Evolutionary conservation across 1,140 invertebrate genomes (phyloP), one percentile per base, ranked within the genome.

Genomic region (Brachionus calyciflorus): DNA sequence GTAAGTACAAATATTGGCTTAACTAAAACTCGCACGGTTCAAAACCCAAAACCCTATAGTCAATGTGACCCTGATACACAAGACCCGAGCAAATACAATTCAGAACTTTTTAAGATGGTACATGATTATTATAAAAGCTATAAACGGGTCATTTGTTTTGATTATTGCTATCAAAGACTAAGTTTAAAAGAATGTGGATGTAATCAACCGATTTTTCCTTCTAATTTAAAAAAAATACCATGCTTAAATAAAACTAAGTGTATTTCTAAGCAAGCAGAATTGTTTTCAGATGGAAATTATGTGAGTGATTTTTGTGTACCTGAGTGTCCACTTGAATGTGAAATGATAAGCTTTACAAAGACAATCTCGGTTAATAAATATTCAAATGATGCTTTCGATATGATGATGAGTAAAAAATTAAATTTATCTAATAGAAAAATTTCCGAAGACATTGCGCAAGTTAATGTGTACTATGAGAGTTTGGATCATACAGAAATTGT

Each of bases 321-420:
- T 26, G 30, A 69, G 28, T 69, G 65, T 30, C 65, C 65, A n/a
- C 41, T 49, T n/a, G 65, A 69, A 49, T 69, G 65, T 49, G 9
- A 12, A 6, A 21, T 17, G 3, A 49, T 37, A 17, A 41, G 21
- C 17, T 21, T 26, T 6, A 37, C 19, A 21, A 26, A 24, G 17
- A 21, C 19, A 12, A 9, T 69, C n/a, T 69, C 65, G 28, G 28
- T 24, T 17, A 46, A 44, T 24, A 2, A 41, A 3, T 69, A 40
- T 46, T 30, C 65, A n/a, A 53, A 40, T 14, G 17, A 14, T 14
- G n/a, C 26, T 28, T 28, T 28, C 26, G 24, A 57, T 28, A 5
- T 28, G 30, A 9, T 28, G 6, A 21, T 57, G 26, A 1, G 17
- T 33, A 7, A 57, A 57, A 57, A 30, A 28, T 57, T 30, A 9